Evolutionary conservation across 2,888 invertebrate species (phyloP), one percentile per base, ranked within the genome.

Genomic region (Eristalinus sepulchralis): DNA sequence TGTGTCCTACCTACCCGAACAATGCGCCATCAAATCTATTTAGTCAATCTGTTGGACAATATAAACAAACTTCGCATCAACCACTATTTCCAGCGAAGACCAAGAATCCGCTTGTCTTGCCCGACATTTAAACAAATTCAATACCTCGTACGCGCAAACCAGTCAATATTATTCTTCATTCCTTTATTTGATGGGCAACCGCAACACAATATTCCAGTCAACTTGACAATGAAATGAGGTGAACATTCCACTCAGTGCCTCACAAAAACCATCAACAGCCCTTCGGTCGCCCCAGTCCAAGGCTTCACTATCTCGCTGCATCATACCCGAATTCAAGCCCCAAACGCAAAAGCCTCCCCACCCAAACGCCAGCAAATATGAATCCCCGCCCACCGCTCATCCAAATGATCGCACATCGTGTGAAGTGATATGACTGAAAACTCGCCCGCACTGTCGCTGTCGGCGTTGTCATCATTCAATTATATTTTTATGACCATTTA

Each of bases 401-500:
- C 17, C 47, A 47, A 47, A 47, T 17, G 47, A 17, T 17, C 47
- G 47, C 17, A 17, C 17, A 17, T 17, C 47, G 17, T 47, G 47
- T 17, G 17, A 47, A 47, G 17, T 17, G 17, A 47, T 47, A 17
- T 17, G 47, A 8, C 17, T 47, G 6, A 17, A 4, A 20, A 27
- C 17, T 66, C 3, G 2, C 20, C 33, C 33, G 11, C 31, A 57
- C 53, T 64, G 36, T 73, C 73, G 64, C 57, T 73, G 55, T 36
- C 55, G 55, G 64, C 63, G 36, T 22, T 57, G 63, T 73, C 64
- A 64, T 64, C 64, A 64, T 64, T 36, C 55, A 36, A 73, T 73
- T 73, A 73, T 55, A 10, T 64, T 73, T 73, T 73, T 73, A 64
- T 64, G 64, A 24, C 55, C 55, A 27, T 73, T 73, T 57, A 57